These are phyloP conservation scores for Sturnus vulgaris DNA, from an alignment of 2,113 vertebrate genomes.

Conservation along the genomic window DNA sequence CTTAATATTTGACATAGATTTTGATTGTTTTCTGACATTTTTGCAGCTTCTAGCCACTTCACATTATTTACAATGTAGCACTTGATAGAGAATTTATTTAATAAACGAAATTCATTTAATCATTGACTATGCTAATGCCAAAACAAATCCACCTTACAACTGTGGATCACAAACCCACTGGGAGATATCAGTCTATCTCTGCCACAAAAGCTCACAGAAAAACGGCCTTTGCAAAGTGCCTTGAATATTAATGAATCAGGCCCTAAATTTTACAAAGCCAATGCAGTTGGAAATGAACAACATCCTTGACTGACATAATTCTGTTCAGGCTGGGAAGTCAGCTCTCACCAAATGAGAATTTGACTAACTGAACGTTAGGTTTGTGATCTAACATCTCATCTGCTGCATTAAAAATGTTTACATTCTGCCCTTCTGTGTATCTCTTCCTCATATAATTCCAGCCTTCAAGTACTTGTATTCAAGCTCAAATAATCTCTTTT, in stretches of 20 bases:
- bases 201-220: background rate
- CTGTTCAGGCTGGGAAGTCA: background rate
- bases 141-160: constrained; percentile 31
- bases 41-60: background rate
- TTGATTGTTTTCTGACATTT: background rate
- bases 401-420: background rate
- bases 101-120: background rate
- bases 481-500: background rate
- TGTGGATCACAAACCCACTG: background rate
- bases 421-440: background rate
- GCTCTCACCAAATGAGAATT: background rate
- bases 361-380: background rate
- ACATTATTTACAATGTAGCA: background rate
- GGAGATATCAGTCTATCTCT: constrained; percentile 7
- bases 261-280: background rate
- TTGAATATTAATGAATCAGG: background rate
- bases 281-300: background rate
- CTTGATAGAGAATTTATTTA: background rate
- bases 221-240: background rate
- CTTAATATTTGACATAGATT: background rate
- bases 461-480: background rate
- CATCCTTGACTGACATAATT: background rate
- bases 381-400: background rate
- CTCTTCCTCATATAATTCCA: background rate
- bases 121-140: background rate